These are phyloP conservation scores for Peromyscus leucopus DNA, from an alignment of 2,113 vertebrate genomes.

Conservation along the genomic window DNA sequence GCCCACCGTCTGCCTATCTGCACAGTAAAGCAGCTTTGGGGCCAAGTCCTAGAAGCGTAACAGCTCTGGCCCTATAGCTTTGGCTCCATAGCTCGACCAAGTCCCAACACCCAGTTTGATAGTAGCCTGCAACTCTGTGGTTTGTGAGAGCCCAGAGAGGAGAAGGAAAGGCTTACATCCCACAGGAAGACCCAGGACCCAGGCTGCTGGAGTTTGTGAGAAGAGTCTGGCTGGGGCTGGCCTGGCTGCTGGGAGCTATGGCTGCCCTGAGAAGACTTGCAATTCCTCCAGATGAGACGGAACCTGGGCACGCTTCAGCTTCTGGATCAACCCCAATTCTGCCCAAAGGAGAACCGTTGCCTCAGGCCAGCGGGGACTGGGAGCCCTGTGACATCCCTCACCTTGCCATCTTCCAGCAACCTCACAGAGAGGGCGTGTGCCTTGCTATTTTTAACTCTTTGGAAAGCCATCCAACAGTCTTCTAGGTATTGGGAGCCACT, in stretches of 20 bases:
- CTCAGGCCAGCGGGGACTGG: not conserved
- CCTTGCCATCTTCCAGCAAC: not conserved
- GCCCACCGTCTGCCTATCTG: not conserved
- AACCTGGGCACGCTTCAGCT: not conserved
- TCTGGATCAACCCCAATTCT: not conserved
- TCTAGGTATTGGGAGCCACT: not conserved
- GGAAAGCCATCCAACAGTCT: not conserved
- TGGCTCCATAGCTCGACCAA: not conserved
- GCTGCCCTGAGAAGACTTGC: not conserved
- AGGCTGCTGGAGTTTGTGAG: not conserved
- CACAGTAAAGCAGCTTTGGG: not conserved
- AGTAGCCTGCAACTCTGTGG: fast-evolving
- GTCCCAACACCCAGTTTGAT: fast-evolving
- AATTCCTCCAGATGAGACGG: too few species aligned
- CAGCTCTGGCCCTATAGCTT: not conserved
- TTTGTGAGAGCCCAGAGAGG: not conserved
- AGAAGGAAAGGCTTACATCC: not conserved
- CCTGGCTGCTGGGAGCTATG: not conserved
- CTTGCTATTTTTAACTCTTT: not conserved
- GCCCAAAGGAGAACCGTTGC: not conserved
- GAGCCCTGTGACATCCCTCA: too few species aligned
- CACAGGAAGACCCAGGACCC: not conserved
- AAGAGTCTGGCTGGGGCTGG: not conserved
- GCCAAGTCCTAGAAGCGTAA: not conserved
- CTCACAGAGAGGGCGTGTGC: not conserved